Evolutionary conservation across 92 coral and sea anemone genomes (phyloP), one percentile per base, ranked within the genome.

Genomic region (Pocillopora meandrina): DNA sequence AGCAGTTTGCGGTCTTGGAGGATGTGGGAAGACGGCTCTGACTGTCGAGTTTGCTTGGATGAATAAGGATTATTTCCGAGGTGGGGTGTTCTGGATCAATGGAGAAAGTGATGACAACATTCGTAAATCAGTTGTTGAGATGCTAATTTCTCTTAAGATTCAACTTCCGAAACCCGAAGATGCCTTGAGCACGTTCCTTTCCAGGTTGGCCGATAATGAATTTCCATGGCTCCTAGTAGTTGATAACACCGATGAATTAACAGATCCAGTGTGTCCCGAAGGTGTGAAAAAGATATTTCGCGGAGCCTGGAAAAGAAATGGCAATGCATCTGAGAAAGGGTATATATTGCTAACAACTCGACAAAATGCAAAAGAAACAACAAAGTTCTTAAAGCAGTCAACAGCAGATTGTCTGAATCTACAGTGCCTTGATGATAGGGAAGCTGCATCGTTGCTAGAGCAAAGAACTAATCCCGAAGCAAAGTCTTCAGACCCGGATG

Each of bases 81-180:
- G 92, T 59, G 92, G 92, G 6, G 87, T 86, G 42, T 80, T 86
- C 72, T 90, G 92, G 92, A 75, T 90, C 69, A 86, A 89, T 33
- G 90, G 83, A 1, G 93, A 90, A 77, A 67, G 78, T 64, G 87
- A 86, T 56, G 67, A 59, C 1, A 64, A 52, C 10, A 80, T 90
- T 18, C 66, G 74, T 52, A 84, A 84, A 16, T 74, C 84, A 23
- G 76, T 84, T 33, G 78, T 61, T 14, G 88, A 84, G 23, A 42
- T 62, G 64, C 71, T 66, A 21, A 15, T 36, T 10, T 36, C 21
- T 21, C 42, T 66, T 7, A 66, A 66, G 21, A 66, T 23, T 23
- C 26, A 23, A 10, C 16, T 15, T 26, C 83, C 83, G 10, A 57
- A 65, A 10, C 42, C 76, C 61, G 88, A 84, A 2, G 65, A 76